Evolutionary conservation across 2,797 vertebrate genomes (phyloP).

Genomic region (Notoglanidium macrostoma): DNA sequence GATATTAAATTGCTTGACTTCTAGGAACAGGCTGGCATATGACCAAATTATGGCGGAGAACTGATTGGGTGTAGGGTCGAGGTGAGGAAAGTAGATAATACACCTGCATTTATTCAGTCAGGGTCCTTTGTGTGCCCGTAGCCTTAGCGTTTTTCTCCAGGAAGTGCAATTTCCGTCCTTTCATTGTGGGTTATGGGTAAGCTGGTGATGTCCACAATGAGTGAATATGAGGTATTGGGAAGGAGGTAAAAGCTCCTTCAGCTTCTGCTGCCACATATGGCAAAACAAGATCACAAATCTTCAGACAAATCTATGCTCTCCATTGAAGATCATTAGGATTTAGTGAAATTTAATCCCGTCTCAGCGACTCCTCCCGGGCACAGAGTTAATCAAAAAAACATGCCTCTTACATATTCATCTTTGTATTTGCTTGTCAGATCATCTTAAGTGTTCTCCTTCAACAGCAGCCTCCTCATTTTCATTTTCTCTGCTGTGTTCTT

Average conservation of each 20-base stretch:
- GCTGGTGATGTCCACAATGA: constrained; percentile 22
- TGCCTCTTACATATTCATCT: constrained; percentile 61
- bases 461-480: constrained; percentile 40
- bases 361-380: constrained; percentile 51
- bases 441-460: constrained; percentile 46
- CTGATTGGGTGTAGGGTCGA: background rate
- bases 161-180: constrained; percentile 43
- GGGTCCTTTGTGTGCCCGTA: background rate
- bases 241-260: constrained; percentile 17
- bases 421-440: constrained; percentile 38
- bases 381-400: constrained; percentile 61
- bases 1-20: constrained; percentile 37
- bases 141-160: constrained; percentile 3
- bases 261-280: constrained; percentile 42
- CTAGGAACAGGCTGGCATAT: constrained; percentile 9
- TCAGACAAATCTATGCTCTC: constrained; percentile 53
- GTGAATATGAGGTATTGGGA: constrained; percentile 25
- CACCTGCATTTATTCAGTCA: background rate
- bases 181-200: constrained; percentile 29
- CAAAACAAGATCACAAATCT: constrained; percentile 48
- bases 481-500: constrained; percentile 46
- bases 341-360: constrained; percentile 53
- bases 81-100: constrained; percentile 4
- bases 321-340: constrained; percentile 58
- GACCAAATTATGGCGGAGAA: constrained; percentile 24